Conservation (phyloP, 2,797 vertebrate species). For the Sebastes baramenuke region DNA sequence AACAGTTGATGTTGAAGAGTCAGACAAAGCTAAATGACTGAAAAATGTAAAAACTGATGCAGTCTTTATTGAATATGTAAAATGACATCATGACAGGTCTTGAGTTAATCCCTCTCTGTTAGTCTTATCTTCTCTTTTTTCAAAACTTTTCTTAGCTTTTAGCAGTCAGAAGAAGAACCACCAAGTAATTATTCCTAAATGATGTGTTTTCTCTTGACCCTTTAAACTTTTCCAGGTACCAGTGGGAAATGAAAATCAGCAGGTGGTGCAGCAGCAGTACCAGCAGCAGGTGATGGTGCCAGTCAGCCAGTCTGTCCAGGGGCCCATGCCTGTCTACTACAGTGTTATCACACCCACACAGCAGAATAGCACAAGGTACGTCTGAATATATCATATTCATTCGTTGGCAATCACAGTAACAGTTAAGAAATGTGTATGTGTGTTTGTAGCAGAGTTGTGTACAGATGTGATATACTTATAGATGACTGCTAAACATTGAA, state of each 20-base stretch:
- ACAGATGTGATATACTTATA: background rate
- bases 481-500: background rate
- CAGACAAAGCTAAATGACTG: background rate
- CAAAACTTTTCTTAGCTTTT: background rate
- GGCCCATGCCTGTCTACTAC: conserved; percentile 95
- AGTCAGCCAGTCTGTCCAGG: conserved; percentile 95
- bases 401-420: background rate
- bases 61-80: background rate
- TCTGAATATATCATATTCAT: background rate
- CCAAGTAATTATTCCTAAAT: background rate
- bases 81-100: background rate
- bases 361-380: conserved; percentile 94
- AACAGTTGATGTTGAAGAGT: background rate
- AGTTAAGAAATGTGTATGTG: background rate
- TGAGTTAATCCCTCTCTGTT: background rate
- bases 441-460: background rate
- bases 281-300: conserved; percentile 96
- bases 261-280: conserved; percentile 95
- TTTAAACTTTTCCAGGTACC: conserved; percentile 83
- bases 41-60: background rate
- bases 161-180: background rate
- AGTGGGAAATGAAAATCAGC: conserved; percentile 92
- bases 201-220: background rate
- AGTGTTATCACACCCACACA: conserved; percentile 94
- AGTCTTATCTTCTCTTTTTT: background rate